Evolutionary conservation across 2,888 invertebrate species (phyloP).

Genomic region (Acheta domesticus): DNA sequence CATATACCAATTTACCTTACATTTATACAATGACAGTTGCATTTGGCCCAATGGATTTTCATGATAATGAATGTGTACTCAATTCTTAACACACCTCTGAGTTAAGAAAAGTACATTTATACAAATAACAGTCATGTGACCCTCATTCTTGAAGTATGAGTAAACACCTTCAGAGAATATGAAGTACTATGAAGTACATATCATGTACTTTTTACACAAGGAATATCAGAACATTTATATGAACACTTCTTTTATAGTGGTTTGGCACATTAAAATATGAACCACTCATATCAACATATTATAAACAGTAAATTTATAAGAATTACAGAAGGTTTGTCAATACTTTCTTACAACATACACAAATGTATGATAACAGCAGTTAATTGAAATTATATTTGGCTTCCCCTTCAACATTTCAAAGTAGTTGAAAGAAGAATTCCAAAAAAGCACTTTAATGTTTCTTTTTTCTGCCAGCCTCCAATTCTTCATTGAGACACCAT

Average conservation of each 20-base stretch:
- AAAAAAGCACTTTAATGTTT: not conserved
- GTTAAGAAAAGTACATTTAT: not conserved
- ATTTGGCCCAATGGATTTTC: not conserved
- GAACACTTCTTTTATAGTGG: not conserved
- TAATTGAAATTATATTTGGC: not conserved
- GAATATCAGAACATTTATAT: not conserved
- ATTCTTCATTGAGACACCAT: no score
- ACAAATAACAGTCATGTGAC: not conserved
- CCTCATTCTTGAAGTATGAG: not conserved
- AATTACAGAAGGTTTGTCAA: not conserved
- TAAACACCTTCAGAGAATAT: not conserved
- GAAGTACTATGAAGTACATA: not conserved
- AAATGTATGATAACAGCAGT: not conserved
- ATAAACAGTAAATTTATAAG: not conserved
- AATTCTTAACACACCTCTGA: not conserved
- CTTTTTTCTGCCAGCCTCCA: no score
- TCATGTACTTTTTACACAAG: not conserved
- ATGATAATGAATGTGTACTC: not conserved
- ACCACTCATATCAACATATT: conserved; percentile 6
- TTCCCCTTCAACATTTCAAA: not conserved
- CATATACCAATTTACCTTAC: not conserved
- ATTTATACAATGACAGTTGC: not conserved
- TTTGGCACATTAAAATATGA: conserved; percentile 11
- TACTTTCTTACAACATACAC: not conserved
- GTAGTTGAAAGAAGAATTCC: not conserved